Percentiles rank a stretch among this genome's conserved stretches.
These are phyloP conservation scores for Acrocephalus arundinaceus DNA, from an alignment of 2,113 vertebrate species.

Conservation along the genomic window DNA sequence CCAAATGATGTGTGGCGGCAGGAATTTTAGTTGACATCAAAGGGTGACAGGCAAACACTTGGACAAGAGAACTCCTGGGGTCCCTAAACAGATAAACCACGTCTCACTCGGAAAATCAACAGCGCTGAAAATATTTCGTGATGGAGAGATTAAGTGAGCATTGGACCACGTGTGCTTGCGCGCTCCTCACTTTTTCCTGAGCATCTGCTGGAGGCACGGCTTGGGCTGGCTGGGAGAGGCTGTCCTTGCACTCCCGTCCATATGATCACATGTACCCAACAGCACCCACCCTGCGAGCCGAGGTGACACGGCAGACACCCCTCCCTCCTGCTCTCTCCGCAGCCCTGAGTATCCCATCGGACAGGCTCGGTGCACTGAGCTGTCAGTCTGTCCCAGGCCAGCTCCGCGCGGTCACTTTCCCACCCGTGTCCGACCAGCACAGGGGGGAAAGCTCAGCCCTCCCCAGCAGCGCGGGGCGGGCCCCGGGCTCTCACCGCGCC, in stretches of 20 bases:
- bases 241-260: too few relatives aligned
- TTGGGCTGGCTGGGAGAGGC: neutral
- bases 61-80: neutral
- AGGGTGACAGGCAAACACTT: neutral
- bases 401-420: neutral
- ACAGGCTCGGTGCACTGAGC: neutral
- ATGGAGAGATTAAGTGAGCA: neutral
- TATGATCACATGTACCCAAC: rapidly evolving
- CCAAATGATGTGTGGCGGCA: neutral
- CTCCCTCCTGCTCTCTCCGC: neutral
- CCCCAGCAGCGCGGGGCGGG: neutral
- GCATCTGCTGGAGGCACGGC: neutral
- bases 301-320: neutral
- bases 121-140: neutral
- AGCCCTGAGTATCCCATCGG: neutral
- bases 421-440: rapidly evolving
- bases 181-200: neutral
- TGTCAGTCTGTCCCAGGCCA: neutral
- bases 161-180: neutral
- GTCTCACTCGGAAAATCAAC: neutral
- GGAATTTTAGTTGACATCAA: neutral
- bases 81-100: neutral
- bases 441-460: neutral
- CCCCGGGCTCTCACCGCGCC: neutral
- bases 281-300: neutral